Evolutionary conservation across 2,797 vertebrate genomes (phyloP).

Genomic region (Typhlichthys eigenmanni): DNA sequence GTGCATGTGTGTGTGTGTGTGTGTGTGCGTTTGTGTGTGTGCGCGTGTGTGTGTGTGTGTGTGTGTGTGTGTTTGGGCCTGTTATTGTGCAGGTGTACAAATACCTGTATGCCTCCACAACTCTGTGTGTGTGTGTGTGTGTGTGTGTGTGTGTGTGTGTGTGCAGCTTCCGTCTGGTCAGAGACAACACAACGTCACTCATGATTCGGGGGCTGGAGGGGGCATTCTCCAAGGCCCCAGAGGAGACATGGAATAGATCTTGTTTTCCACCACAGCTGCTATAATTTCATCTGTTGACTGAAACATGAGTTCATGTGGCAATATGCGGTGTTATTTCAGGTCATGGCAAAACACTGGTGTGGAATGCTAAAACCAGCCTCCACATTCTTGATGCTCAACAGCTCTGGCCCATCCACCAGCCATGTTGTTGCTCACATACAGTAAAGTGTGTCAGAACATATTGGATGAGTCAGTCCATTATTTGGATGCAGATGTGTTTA

Average conservation of each 20-base stretch:
- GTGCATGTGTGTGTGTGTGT: slow-evolving; percentile 1
- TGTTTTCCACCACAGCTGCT: slow-evolving; percentile 52
- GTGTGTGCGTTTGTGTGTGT: background rate
- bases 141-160: slow-evolving; percentile 3
- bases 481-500: no score
- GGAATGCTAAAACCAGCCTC: slow-evolving; percentile 23
- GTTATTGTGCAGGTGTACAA: background rate
- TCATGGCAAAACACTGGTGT: slow-evolving; percentile 25
- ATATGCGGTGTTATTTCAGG: slow-evolving; percentile 48
- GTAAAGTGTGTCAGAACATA: no score
- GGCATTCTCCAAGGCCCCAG: slow-evolving; percentile 48
- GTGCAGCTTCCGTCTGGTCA: slow-evolving; percentile 57
- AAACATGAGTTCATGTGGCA: slow-evolving; percentile 49
- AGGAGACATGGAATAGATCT: slow-evolving; percentile 57
- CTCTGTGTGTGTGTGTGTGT: slow-evolving; percentile 3
- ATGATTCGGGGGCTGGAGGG: slow-evolving; percentile 36
- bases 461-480: no score
- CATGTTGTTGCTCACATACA: no score
- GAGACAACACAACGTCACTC: slow-evolving; percentile 45
- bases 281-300: slow-evolving; percentile 48
- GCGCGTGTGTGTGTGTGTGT: background rate
- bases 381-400: background rate
- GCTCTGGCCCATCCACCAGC: no score
- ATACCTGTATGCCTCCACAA: background rate
- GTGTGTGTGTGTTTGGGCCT: background rate